Evolutionary conservation across 2,888 invertebrate genomes (phyloP).

Genomic region (Aricia artaxerxes): DNA sequence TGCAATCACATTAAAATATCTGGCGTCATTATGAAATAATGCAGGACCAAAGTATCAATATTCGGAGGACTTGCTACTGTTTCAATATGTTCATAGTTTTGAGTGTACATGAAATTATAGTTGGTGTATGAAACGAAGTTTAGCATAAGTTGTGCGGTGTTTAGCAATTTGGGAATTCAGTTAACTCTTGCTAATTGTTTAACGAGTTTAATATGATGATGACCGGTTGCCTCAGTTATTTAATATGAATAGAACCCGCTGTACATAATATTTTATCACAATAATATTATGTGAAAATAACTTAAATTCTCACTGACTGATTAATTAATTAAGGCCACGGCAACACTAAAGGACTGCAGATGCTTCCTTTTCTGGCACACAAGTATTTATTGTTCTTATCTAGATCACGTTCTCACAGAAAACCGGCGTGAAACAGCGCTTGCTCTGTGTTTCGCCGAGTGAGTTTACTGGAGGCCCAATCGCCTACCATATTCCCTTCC

Average conservation of each 20-base stretch:
- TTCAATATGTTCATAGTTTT: slow-evolving; percentile 44
- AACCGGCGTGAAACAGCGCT: too few species aligned
- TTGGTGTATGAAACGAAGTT: slow-evolving; percentile 41
- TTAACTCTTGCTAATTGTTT: slow-evolving; percentile 39
- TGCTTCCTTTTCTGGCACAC: too few species aligned
- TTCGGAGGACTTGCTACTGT: slow-evolving; percentile 39
- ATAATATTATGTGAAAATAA: too few species aligned
- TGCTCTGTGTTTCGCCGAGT: too few species aligned
- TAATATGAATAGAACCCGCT: neutral
- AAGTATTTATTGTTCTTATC: too few species aligned
- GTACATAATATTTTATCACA: too few species aligned
- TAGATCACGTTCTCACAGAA: too few species aligned
- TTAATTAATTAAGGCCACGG: neutral
- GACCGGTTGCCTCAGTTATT: slow-evolving; percentile 6
- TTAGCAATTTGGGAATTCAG: slow-evolving; percentile 35
- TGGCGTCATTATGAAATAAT: slow-evolving; percentile 13
- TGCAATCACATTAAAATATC: neutral
- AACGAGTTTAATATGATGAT: slow-evolving; percentile 18
- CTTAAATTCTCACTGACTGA: too few species aligned
- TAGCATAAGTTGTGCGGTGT: slow-evolving; percentile 37
- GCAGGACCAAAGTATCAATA: slow-evolving; percentile 38
- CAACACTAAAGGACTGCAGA: neutral
- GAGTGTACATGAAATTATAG: slow-evolving; percentile 43
- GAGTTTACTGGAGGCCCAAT: too few species aligned
- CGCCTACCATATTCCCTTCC: too few species aligned